Conservation (phyloP, 2,888 invertebrate species). For the Andrena chrysosceles region DNA sequence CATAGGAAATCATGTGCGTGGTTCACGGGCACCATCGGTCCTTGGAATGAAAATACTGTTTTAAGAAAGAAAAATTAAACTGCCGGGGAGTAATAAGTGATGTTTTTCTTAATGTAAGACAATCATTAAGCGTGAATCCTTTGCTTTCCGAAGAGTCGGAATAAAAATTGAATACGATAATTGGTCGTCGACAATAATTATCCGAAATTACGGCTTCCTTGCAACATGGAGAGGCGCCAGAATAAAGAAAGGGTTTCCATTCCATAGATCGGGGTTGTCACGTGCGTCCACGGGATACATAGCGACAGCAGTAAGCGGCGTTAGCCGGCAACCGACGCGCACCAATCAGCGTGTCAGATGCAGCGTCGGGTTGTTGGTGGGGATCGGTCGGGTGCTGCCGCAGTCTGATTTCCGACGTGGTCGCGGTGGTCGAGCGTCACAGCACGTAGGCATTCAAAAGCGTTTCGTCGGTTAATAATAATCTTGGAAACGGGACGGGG, state of each 20-base stretch:
- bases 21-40: not conserved
- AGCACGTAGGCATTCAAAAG: not conserved
- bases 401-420: slow-evolving; percentile 55
- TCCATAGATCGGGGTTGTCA: slow-evolving; percentile 49
- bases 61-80: no score
- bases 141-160: not conserved
- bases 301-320: not conserved
- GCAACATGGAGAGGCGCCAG: not conserved
- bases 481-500: not conserved
- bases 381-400: slow-evolving; percentile 42
- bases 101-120: no score
- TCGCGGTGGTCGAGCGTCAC: slow-evolving; percentile 2
- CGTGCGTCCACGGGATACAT: slow-evolving; percentile 26
- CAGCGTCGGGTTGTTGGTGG: slow-evolving; percentile 75
- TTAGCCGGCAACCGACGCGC: slow-evolving; percentile 24
- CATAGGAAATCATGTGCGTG: slow-evolving; percentile 25
- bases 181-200: not conserved
- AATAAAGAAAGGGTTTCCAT: slow-evolving; percentile 36
- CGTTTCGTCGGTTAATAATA: not conserved
- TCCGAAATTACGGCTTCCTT: slow-evolving; percentile 9
- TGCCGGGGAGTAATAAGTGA: no score
- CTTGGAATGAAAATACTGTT: no score
- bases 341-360: slow-evolving; percentile 16
- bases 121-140: not conserved
- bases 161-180: not conserved